Evolutionary conservation across 2,797 vertebrate genomes (phyloP).

Genomic region (Pseudochaenichthys georgianus): DNA sequence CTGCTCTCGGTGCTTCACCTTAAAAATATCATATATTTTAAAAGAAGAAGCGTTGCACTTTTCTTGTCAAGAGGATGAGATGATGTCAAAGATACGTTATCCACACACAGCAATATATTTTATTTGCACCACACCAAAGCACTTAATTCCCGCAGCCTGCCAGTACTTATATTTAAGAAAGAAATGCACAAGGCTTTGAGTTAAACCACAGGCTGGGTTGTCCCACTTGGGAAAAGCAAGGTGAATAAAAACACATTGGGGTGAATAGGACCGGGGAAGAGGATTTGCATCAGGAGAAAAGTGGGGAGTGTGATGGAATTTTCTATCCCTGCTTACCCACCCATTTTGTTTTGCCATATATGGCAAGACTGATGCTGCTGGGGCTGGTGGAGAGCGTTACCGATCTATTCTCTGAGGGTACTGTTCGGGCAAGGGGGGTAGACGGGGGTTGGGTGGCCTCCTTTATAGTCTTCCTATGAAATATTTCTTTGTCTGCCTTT

Average conservation of each 20-base stretch:
- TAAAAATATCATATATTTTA: conserved; percentile 56
- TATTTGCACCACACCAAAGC: conserved; percentile 22
- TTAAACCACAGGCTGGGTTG: conserved; percentile 38
- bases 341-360: conserved; percentile 43
- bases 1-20: conserved; percentile 46
- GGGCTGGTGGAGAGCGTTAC: conserved; percentile 58
- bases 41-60: conserved; percentile 55
- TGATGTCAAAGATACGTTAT: conserved; percentile 55
- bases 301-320: conserved; percentile 65
- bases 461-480: conserved; percentile 45
- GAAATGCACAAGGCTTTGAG: conserved; percentile 33
- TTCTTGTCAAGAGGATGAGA: conserved; percentile 60
- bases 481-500: conserved; percentile 51
- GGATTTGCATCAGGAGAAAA: conserved; percentile 57
- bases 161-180: conserved; percentile 1
- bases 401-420: conserved; percentile 57
- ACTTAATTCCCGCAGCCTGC: conserved; percentile 34
- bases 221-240: conserved; percentile 31
- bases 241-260: conserved; percentile 50
- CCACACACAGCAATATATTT: conserved; percentile 21
- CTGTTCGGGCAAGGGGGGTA: conserved; percentile 37
- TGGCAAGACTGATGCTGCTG: conserved; percentile 44
- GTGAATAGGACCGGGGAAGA: conserved; percentile 40
- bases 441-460: conserved; percentile 58
- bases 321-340: conserved; percentile 39